Conservation (phyloP, 2,888 invertebrate species). For the Iphiclides podalirius region DNA sequence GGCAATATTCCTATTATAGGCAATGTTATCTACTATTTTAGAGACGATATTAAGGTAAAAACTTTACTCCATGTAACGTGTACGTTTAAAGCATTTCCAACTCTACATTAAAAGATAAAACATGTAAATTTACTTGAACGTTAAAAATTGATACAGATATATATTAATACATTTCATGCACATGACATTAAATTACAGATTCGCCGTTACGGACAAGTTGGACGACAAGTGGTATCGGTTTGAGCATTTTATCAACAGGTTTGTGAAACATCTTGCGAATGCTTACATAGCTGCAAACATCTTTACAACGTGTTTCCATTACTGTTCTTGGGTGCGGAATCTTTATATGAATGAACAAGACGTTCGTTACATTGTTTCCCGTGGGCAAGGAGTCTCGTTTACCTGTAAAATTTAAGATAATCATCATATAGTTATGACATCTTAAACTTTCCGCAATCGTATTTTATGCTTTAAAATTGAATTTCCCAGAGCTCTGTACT, state of each 20-base stretch:
- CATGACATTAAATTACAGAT: conserved; percentile 27
- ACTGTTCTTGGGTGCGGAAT: conserved; percentile 21
- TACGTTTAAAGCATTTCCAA: too few relatives aligned
- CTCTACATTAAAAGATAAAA: too few relatives aligned
- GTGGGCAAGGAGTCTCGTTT: background rate
- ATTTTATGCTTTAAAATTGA: too few relatives aligned
- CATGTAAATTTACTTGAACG: too few relatives aligned
- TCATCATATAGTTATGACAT: background rate
- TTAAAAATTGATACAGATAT: too few relatives aligned
- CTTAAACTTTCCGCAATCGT: background rate
- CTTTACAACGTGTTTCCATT: conserved; percentile 35
- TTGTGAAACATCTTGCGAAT: conserved; percentile 48
- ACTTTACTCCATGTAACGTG: too few relatives aligned
- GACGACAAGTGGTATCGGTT: conserved; percentile 35
- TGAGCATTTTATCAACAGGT: conserved; percentile 42
- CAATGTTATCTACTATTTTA: too few relatives aligned
- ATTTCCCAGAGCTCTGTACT: too few relatives aligned
- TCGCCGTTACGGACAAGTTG: conserved; percentile 32
- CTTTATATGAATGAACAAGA: background rate
- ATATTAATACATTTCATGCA: conserved; percentile 12
- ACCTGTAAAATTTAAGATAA: background rate
- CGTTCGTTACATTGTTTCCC: conserved; percentile 5
- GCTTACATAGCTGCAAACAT: conserved; percentile 34
- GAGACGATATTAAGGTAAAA: too few relatives aligned
- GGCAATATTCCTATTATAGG: too few relatives aligned